Base-by-base conservation (phyloP, 1,140 invertebrate species). In the Platyscapa corneri region DNA sequence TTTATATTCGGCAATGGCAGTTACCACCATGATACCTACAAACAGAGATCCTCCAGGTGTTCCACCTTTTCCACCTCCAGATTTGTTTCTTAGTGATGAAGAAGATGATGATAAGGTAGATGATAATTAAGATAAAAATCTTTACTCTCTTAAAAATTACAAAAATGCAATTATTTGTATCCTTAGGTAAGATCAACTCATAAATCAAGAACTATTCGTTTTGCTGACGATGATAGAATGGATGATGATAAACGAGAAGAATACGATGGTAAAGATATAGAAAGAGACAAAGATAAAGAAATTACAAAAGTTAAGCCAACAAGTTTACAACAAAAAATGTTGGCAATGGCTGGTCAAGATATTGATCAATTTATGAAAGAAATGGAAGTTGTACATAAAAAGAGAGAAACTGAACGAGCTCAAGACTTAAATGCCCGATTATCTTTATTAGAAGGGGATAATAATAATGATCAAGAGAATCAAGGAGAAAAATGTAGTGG, bases 351-450 rank as follows among this genome's bases (percentile, higher is more conserved):
- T 30, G 97, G 97, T 5, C 97, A 98, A 93, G 97, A 98, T 90
- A 96, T 98, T n/a, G 97, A 98, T 89, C 96, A 97, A 72, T 98
- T 97, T 89, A 98, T 98, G 96, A 97, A 97, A 90, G 97, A 98
- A 94, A 97, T 97, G 96, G 97, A 97, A 93, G 96, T 96, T 70
- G 96, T 97, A 0, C 96, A 97, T 88, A 96, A 95, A 87, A 97
- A 96, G 88, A 94, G 95, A 80, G 95, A 96, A 90, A 94, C 94
- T 27, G 95, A 96, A 87, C 92, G 95, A 88, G 94, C 95, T 16
- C 95, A 95, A 82, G 95, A 96, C 91, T 91, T 95, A 27, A 94
- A 93, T 88, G 93, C 95, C 3, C 93, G 95, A 88, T 90, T 94
- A 42, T 92, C 93, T 0, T 86, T 93, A 42, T 87, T 94, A 3